These are phyloP conservation scores for Lepus timidus DNA, from an alignment of 2,113 vertebrate genomes.

Conservation along the genomic window DNA sequence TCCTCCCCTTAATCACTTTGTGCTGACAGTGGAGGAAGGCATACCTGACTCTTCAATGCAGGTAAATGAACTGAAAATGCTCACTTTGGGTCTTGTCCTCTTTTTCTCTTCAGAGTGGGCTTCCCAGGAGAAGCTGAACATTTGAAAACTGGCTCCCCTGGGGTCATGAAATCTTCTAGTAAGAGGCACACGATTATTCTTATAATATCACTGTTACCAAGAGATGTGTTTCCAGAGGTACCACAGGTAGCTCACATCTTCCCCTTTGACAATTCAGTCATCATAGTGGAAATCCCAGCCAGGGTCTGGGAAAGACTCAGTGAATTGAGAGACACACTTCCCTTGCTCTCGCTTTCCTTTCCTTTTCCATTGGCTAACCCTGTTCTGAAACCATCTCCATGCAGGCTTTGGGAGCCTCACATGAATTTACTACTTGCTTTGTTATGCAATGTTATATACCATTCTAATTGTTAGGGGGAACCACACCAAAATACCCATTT, in stretches of 20 bases:
- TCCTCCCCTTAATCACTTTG: background rate
- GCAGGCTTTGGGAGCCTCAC: background rate
- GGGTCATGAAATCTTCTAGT: background rate
- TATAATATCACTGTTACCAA: background rate
- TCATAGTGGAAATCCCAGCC: background rate
- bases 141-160: background rate
- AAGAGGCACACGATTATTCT: background rate
- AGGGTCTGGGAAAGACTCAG: background rate
- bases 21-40: background rate
- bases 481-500: background rate
- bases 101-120: background rate
- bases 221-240: background rate
- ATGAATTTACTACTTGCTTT: background rate
- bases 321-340: no score
- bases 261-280: background rate
- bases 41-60: background rate
- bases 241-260: background rate
- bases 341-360: background rate
- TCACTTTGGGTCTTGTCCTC: background rate
- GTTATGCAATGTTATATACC: background rate
- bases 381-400: background rate
- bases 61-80: background rate
- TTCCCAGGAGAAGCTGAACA: background rate
- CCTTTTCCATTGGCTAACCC: background rate
- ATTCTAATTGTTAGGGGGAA: background rate